These are phyloP conservation scores for Micromussa lordhowensis DNA, from an alignment of 92 coral and sea anemone species.

Conservation along the genomic window DNA sequence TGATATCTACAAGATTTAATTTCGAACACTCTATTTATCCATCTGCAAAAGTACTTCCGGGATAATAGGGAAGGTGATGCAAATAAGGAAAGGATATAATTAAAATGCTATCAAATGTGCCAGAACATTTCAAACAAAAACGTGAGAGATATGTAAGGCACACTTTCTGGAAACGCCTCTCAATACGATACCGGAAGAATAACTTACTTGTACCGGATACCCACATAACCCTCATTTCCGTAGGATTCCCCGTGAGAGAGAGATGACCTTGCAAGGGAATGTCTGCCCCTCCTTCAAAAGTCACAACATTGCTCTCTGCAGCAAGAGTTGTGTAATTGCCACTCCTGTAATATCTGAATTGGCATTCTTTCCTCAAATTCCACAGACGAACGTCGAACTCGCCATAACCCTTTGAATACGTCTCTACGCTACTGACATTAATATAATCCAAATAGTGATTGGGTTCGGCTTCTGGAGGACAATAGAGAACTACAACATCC, in stretches of 20 bases:
- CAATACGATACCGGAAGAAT: neutral
- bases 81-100: too few relatives aligned
- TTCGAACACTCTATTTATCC: too few relatives aligned
- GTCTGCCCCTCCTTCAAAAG: slow-evolving; percentile 72
- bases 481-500: slow-evolving; percentile 84
- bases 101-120: too few relatives aligned
- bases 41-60: too few relatives aligned
- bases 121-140: too few relatives aligned
- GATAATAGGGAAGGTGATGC: too few relatives aligned
- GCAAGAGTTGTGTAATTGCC: slow-evolving; percentile 47
- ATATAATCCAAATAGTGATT: slow-evolving; percentile 78
- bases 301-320: slow-evolving; percentile 67
- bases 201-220: slow-evolving; percentile 82
- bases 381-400: slow-evolving; percentile 66
- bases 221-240: slow-evolving; percentile 96
- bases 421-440: slow-evolving; percentile 55
- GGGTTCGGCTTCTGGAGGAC: slow-evolving; percentile 79
- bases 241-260: slow-evolving; percentile 75
- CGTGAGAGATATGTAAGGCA: neutral
- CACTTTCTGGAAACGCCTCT: neutral
- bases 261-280: slow-evolving; percentile 84
- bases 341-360: slow-evolving; percentile 77
- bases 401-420: slow-evolving; percentile 74
- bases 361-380: slow-evolving; percentile 85
- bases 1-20: too few relatives aligned